Base-by-base conservation (phyloP, 1,140 invertebrate species). In the Drosophila tsacasi region DNA sequence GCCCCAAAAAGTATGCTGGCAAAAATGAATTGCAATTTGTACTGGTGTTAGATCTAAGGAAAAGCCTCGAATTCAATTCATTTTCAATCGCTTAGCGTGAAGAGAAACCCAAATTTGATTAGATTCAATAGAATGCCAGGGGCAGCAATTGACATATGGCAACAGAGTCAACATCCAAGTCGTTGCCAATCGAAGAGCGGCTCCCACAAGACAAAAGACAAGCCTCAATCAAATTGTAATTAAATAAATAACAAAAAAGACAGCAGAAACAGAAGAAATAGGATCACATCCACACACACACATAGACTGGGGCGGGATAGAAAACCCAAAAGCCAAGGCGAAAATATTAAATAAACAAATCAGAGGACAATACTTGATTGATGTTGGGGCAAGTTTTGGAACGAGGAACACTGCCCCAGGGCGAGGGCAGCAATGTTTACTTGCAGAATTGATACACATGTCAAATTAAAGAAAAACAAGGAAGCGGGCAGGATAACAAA, bases 281-380 rank as follows among this genome's bases (percentile, higher is more conserved):
- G 27, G 27, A 59, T 60, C 50, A 61, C 60, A 42, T 30, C 39
- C 47, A 23, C 35, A 37, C 35, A 37, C 35, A 13, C 35, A 37
- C 35, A 35, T 25, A 50, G 21, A 17, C 47, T 52, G 12, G 50
- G 50, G 5, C 12, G 25, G 35, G 54, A 39, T 57, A 57, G 44
- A 19, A 61, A 61, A 47, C 54, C 68, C 49, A 76, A 76, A 65
- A 77, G 63, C 57, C 50, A 63, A 30, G 74, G 40, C 46, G 54
- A 63, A 69, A 74, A 89, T 78, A 81, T 84, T 84, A 77, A 83
- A 84, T 65, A 87, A 87, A 87, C 83, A 87, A 87, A 84, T 80
- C 76, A 60, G 54, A 74, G 49, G 68, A 80, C 71, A 64, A 67
- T 74, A 55, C 50, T 55, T 76, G 82, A 73, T 81, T 68, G 82